Evolutionary conservation across 2,888 invertebrate species (phyloP), one percentile per base, ranked within the genome.

Genomic region (Toxonevra muliebris): DNA sequence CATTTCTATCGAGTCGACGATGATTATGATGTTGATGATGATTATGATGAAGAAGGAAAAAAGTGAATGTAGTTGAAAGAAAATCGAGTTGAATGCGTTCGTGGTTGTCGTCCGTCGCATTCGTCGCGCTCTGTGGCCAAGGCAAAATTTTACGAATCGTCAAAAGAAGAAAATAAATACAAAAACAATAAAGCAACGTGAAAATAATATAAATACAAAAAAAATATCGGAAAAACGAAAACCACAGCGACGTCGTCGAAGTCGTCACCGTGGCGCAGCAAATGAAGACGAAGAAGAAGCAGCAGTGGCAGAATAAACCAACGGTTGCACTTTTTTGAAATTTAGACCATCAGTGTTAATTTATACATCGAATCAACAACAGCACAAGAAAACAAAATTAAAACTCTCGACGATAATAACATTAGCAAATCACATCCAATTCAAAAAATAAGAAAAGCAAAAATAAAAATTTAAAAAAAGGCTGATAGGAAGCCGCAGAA

Each of bases 301-400:
- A 65, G 58, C 42, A 58, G 52, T 52, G 59, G 65, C 42, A 67
- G 62, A 62, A 62, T 62, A 41, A n/a, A 53, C 43, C 52, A 69
- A 62, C 73, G 73, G 71, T 73, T 75, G 76, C 76, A 76, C 69
- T 74, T 75, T 75, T 73, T 71, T 65, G 62, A 63, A 69, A 72
- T 70, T 76, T 75, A 77, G 78, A 76, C 77, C 80, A 77, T 83
- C 85, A 83, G 84, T 84, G 84, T 83, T 84, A 83, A 85, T 85
- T 85, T 84, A 82, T 81, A 81, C 84, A 82, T 80, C 82, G 84
- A 80, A 79, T 80, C 80, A 82, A 80, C 83, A 84, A 81, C 85
- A 79, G 71, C 60, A 66, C 30, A 30, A 58, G 45, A 69, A 68
- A 68, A 66, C 62, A 64, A 54, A 52, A 65, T 62, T 57, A 61